Base-by-base conservation (phyloP, 2,113 vertebrate genomes). In the Laticauda laticaudata region DNA sequence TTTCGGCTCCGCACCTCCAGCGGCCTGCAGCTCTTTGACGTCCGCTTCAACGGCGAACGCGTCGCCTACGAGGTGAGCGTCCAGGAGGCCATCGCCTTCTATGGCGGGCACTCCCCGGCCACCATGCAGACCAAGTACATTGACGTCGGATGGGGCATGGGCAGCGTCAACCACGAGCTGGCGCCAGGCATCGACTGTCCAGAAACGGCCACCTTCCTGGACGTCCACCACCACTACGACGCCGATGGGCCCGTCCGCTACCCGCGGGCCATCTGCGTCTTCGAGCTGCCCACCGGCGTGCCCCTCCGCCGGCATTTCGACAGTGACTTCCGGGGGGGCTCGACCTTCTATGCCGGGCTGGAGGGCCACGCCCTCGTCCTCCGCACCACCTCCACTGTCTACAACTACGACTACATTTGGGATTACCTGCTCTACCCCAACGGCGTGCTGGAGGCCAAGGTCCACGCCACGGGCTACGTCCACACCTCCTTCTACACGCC, bases 321-420 rank as follows among this genome's bases (percentile, higher is more conserved):
- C 93, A 98, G 95, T 4, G 61, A 98, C 97, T 99, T 97, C 94
- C 55, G 89, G 0, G 98, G 98, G 0, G 97, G 98, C 0, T 99
- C 98, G 97, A 96, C 98, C 92, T 99, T 99, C 97, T 99, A 97
- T 0, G 99, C 96, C 0, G 99, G 99, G 0, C 95, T 99, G 55
- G 97, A 98, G 91, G 99, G 98, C 20, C 98, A 97, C 0, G 98
- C 98, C 3, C 96, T 99, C 86, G 98, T 99, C 81, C 45, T 99
- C 75, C 97, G 99, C 69, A 98, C 98, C 0, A 99, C 97, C 0
- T 98, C 98, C 0, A 99, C 99, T 0, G 99, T 99, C 95, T 99
- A 99, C 96, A 99, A 99, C 96, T 99, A 99, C 0, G 99, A 99
- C 95, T 99, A 99, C 95, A 98, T 99, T 95, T 99, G 98, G 99